These are phyloP conservation scores for Pristiophorus japonicus DNA, from an alignment of 2,113 vertebrate species.

Conservation along the genomic window DNA sequence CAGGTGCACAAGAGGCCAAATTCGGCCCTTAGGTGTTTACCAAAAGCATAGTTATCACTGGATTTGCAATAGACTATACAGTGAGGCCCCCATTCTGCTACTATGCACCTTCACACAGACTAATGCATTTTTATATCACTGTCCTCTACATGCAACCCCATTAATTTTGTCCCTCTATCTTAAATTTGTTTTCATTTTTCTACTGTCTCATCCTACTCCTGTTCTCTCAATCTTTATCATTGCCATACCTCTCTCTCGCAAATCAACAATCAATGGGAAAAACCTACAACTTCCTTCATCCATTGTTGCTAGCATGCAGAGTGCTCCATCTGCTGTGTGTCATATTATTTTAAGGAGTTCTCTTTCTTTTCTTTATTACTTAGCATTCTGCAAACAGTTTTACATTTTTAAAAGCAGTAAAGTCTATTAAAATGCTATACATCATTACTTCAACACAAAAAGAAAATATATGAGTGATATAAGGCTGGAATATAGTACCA, in stretches of 20 bases:
- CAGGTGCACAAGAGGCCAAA: too few relatives aligned
- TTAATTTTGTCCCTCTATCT: not conserved
- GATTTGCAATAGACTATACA: not conserved
- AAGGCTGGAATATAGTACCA: not conserved
- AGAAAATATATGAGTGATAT: not conserved
- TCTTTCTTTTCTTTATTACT: not conserved
- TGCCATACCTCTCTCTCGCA: not conserved
- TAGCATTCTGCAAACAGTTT: not conserved
- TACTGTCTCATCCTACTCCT: not conserved
- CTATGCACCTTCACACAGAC: not conserved
- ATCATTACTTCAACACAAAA: too few relatives aligned
- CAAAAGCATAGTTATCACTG: not conserved
- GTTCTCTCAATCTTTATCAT: not conserved
- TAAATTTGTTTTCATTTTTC: not conserved
- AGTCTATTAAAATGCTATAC: not conserved
- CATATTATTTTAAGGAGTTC: not conserved
- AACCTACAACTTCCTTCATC: not conserved
- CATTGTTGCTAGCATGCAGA: not conserved
- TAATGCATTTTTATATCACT: not conserved
- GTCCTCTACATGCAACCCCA: not conserved
- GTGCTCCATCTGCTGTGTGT: conserved; percentile 33
- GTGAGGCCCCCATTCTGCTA: not conserved
- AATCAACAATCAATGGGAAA: too few relatives aligned
- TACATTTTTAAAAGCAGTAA: conserved; percentile 9
- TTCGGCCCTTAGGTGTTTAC: not conserved